Percentiles rank a stretch among this genome's conserved stretches.
These are phyloP conservation scores for Hyles lineata DNA, from an alignment of 2,888 invertebrate genomes.

Conservation along the genomic window DNA sequence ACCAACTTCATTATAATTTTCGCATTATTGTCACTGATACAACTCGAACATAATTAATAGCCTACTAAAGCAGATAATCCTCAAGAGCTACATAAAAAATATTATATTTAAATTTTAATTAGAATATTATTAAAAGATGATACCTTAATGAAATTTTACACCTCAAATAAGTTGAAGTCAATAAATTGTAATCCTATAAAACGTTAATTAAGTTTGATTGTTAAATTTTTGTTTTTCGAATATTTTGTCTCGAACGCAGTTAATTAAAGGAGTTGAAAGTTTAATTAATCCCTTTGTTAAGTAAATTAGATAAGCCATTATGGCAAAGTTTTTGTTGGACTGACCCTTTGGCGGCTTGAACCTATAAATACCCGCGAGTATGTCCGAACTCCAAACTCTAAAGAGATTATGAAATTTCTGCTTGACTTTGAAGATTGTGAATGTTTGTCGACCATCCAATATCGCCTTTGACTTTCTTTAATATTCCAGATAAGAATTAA, in stretches of 20 bases:
- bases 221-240: slow-evolving; percentile 31
- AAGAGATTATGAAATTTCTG: slow-evolving; percentile 52
- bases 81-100: too few species aligned
- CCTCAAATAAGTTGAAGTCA: slow-evolving; percentile 18
- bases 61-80: too few species aligned
- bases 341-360: slow-evolving; percentile 57
- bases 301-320: slow-evolving; percentile 66
- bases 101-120: not conserved
- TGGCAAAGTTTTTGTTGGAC: slow-evolving; percentile 59
- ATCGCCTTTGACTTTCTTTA: slow-evolving; percentile 26
- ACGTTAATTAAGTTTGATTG: slow-evolving; percentile 17
- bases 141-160: not conserved
- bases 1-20: too few species aligned
- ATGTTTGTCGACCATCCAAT: slow-evolving; percentile 29
- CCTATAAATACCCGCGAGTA: slow-evolving; percentile 38
- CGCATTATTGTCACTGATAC: too few species aligned
- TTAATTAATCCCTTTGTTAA: slow-evolving; percentile 71
- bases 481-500: slow-evolving; percentile 12
- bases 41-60: too few species aligned
- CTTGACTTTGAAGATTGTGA: slow-evolving; percentile 30
- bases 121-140: not conserved
- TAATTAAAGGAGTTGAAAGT: slow-evolving; percentile 65
- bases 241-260: slow-evolving; percentile 58
- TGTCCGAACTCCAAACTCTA: slow-evolving; percentile 46
- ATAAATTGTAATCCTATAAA: slow-evolving; percentile 24